These are phyloP conservation scores for Petrolisthes manimaculis DNA, from an alignment of 2,888 invertebrate species.

Conservation along the genomic window DNA sequence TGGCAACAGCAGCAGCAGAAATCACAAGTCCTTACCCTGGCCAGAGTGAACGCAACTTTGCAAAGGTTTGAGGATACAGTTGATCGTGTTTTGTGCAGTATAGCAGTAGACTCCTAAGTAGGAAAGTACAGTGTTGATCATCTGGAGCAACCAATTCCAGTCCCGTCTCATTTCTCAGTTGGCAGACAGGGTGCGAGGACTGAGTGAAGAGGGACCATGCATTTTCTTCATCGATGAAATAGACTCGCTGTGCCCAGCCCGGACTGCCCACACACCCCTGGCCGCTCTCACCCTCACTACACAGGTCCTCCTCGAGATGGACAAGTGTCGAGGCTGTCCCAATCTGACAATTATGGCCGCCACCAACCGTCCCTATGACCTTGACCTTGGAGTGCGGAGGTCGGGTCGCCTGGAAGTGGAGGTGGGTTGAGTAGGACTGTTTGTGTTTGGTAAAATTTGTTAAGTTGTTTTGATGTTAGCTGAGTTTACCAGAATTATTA, in stretches of 20 bases:
- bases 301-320: constrained; percentile 49
- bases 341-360: constrained; percentile 74
- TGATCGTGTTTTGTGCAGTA: not conserved
- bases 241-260: constrained; percentile 47
- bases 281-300: constrained; percentile 29
- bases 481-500: not conserved
- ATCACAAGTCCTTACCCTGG: constrained; percentile 53
- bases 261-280: constrained; percentile 33
- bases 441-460: not conserved
- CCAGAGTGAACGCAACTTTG: constrained; percentile 43
- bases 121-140: not conserved
- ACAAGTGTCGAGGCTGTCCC: constrained; percentile 60
- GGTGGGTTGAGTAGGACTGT: constrained; percentile 68
- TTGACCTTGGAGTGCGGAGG: constrained; percentile 73
- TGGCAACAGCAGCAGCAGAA: constrained; percentile 55
- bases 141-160: not conserved
- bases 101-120: not conserved
- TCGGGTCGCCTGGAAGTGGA: constrained; percentile 75
- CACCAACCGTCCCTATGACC: constrained; percentile 72
- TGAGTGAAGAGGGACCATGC: constrained; percentile 57
- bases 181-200: constrained; percentile 32
- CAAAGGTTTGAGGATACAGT: constrained; percentile 20
- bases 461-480: not conserved
- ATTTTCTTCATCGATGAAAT: constrained; percentile 61
- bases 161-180: constrained; percentile 13